Evolutionary conservation across 2,797 vertebrate genomes (phyloP), one percentile per base, ranked within the genome.

Genomic region (Acipenser oxyrinchus): DNA sequence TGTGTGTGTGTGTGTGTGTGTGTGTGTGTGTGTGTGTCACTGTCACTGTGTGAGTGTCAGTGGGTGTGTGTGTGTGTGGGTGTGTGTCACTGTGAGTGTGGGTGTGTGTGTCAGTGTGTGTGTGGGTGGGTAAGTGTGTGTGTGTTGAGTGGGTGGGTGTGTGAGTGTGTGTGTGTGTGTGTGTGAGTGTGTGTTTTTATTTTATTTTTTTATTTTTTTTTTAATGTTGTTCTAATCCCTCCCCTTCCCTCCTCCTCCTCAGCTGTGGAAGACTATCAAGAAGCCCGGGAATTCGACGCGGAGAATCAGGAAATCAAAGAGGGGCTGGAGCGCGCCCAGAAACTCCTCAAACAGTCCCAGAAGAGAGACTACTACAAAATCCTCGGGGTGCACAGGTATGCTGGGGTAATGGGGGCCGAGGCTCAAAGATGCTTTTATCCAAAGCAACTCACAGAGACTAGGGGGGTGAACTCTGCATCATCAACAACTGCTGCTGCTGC

Each of bases 361-460:
- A 92, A 93, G 77, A 84, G 91, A 63, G 91, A 93, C 69, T 93
- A 93, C 76, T 93, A 93, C 72, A 93, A 93, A 79, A 93, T 93
- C 76, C 81, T 93, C 1, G 91, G 91, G 0, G 89, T 93, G 10
- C 70, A 75, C 76, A 90, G 91, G 92, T 93, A 78, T 12, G 51
- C 23, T 37, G 23, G 93, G 92, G 75, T 87, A 84, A 66, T 82
- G 88, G 89, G 1, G 89, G 1, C 89, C 86, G 58, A 87, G 15
- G 15, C 15, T 18, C 15, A 1, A 18, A 18, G 15, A 18, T 1
- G 23, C 23, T 37, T 37, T 37, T 1, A 37, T 37, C 23, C 23
- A 37, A 2, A 37, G 23, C 15, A 1, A 18, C 15, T 18, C 1
- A 1, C 15, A 18, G 15, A 37, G 23, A 37, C 23, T 2, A 37